Conservation (phyloP, 2,797 vertebrate genomes). For the Muscicapa comitata region DNA sequence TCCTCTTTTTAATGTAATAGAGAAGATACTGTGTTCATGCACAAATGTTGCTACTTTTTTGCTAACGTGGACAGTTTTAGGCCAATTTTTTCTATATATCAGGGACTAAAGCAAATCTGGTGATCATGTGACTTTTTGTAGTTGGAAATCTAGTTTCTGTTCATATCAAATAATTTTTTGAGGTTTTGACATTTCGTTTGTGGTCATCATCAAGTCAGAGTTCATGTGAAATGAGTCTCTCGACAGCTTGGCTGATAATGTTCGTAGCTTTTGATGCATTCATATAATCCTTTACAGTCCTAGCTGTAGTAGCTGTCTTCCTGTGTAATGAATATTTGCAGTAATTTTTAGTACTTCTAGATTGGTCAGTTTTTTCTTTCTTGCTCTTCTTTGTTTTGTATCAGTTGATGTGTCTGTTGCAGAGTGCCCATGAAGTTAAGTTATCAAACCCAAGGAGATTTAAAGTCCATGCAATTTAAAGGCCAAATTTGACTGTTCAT, state of each 20-base stretch:
- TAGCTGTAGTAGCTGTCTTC: not conserved
- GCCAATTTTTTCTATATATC: not conserved
- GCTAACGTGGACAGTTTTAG: not conserved
- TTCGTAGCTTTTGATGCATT: not conserved
- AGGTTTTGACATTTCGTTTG: not conserved
- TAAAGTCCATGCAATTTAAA: not conserved
- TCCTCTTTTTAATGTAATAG: not conserved
- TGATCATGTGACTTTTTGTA: not conserved
- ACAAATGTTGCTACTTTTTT: not conserved
- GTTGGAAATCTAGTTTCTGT: not conserved
- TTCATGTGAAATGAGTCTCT: not conserved
- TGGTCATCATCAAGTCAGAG: not conserved
- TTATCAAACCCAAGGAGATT: not conserved
- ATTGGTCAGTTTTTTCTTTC: not conserved
- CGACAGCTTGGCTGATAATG: not conserved
- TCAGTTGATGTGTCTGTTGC: not conserved
- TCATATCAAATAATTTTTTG: not conserved
- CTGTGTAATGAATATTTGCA: not conserved
- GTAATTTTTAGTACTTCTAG: not conserved
- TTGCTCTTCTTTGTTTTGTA: not conserved
- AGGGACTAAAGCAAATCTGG: not conserved
- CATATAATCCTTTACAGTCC: not conserved
- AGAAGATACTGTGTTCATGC: not conserved
- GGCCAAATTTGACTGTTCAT: not conserved
- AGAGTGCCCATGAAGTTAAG: not conserved